Conservation (phyloP, 1,140 invertebrate genomes). For the Philotrypesis tridentata region DNA sequence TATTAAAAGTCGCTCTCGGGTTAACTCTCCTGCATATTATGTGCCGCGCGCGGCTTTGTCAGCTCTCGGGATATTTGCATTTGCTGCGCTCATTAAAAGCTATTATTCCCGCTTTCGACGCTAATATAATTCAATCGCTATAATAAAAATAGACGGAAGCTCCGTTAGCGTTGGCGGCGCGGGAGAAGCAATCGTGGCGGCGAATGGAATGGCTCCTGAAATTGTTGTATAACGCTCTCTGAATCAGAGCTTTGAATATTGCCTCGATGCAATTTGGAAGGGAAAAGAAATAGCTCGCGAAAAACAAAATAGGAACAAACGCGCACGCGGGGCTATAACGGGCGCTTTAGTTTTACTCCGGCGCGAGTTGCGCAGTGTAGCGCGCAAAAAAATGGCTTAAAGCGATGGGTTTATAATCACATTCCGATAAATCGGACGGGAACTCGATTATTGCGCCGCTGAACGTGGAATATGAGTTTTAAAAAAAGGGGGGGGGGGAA, state of each 20-base stretch:
- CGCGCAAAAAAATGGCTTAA: not conserved
- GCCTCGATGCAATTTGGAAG: not conserved
- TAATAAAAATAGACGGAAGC: no score
- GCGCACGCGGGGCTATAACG: no score
- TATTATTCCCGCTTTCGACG: no score
- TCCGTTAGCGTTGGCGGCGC: no score
- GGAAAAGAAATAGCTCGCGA: not conserved
- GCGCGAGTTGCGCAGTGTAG: no score
- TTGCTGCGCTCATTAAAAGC: no score
- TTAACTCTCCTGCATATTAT: not conserved
- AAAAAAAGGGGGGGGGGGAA: no score
- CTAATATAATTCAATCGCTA: no score
- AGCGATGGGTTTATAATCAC: not conserved
- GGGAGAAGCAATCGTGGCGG: no score
- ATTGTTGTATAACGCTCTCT: not conserved
- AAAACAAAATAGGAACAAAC: not conserved
- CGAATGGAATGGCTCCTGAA: no score
- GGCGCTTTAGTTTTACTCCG: not conserved
- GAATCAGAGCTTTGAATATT: not conserved
- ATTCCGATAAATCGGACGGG: slow-evolving; percentile 3
- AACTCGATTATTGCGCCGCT: slow-evolving; percentile 4
- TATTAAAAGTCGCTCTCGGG: not conserved
- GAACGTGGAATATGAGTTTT: not conserved
- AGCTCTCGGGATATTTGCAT: not conserved
- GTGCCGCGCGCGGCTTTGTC: not conserved